Evolutionary conservation across 2,113 vertebrate genomes (phyloP), one percentile per base, ranked within the genome.

Genomic region (Steatornis caripensis): DNA sequence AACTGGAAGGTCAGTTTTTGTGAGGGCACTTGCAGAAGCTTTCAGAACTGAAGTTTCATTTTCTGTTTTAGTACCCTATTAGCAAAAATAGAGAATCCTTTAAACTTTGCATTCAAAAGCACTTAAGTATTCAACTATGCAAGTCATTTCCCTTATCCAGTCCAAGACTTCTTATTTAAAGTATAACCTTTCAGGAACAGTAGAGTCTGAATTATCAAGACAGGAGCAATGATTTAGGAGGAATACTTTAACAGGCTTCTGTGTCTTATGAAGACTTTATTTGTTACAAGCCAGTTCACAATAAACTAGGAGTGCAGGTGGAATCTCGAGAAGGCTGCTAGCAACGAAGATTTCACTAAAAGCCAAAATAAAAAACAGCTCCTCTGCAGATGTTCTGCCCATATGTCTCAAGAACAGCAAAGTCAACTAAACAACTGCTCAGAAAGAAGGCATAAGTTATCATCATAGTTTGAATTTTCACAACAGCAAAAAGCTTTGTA

Each of bases 21-120:
- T 39, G 41, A 96, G 76, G 23, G 49, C 54, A 51, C 96, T 68
- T 48, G 74, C n/a, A 64, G 89, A 95, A 90, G 62, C n/a, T 75
- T 57, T 54, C 19, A 72, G 29, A 53, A 48, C 16, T 76, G 87
- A 62, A 55, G 87, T 32, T 85, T 91, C 78, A 24, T 89, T 91
- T 94, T 96, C 95, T 83, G 64, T 26, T 90, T 78, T 62, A 90
- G 82, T 8, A 77, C 98, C 89, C 98, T 98, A 43, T 94, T 54
- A 48, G n/a, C 60, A 97, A 87, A 91, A 96, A 95, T 26, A 95
- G 70, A 87, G 26, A 71, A 65, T 57, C 27, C 17, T 75, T 71
- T 89, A 71, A 75, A 45, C 34, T 76, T 62, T 29, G 3, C 19
- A 69, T 39, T 65, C 37, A 37, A 76, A 88, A 93, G 34, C n/a